Evolutionary conservation across 2,113 vertebrate genomes (phyloP).

Genomic region (Callipepla squamata): DNA sequence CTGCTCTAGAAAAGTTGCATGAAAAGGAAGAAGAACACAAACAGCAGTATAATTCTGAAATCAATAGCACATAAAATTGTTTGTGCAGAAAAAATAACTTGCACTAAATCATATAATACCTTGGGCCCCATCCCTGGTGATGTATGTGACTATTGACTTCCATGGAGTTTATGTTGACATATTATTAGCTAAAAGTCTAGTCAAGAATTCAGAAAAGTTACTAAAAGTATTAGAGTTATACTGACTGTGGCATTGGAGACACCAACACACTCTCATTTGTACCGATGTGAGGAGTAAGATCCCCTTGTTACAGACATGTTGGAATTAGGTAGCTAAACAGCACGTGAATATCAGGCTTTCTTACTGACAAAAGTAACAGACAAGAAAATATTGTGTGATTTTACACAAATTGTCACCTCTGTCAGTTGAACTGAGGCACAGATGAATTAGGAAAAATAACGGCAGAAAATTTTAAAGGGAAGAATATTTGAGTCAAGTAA

Average conservation of each 20-base stretch:
- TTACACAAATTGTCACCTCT: neutral
- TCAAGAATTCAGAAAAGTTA: constrained; percentile 27
- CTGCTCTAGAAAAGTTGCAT: neutral
- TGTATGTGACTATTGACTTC: constrained; percentile 23
- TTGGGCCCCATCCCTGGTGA: neutral
- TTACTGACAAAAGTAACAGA: neutral
- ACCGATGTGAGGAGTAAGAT: neutral
- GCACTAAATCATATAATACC: constrained; percentile 38
- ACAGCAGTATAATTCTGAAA: constrained; percentile 29
- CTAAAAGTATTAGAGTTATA: neutral
- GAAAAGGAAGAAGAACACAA: neutral
- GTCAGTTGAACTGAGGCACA: neutral
- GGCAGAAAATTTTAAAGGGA: neutral
- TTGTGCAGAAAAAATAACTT: constrained; percentile 43
- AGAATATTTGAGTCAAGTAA: neutral
- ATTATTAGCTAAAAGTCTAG: constrained; percentile 44
- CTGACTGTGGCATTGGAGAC: neutral
- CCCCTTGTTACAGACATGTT: neutral
- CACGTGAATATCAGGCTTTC: neutral
- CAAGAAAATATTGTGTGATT: neutral
- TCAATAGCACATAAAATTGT: constrained; percentile 15
- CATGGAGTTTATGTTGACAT: neutral
- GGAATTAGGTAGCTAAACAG: neutral
- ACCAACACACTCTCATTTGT: neutral
- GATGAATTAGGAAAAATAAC: neutral